Percentiles rank a stretch among this genome's conserved stretches.
Evolutionary conservation across 2,888 invertebrate genomes (phyloP).

Genomic region (Tachina fera): DNA sequence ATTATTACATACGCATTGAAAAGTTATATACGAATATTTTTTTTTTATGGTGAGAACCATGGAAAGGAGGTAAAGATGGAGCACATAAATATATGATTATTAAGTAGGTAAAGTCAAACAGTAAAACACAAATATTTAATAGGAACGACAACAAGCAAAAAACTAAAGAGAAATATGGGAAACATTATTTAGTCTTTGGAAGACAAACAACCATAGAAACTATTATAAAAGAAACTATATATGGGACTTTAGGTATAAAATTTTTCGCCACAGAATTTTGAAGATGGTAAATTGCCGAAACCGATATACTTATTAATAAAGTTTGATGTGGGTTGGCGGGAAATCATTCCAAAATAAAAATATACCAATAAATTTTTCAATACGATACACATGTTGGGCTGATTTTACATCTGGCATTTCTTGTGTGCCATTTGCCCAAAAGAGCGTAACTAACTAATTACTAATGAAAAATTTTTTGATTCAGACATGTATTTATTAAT

Average conservation of each 20-base stretch:
- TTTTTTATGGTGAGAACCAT: background rate
- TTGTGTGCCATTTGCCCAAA: no score
- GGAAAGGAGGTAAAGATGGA: background rate
- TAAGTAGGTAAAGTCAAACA: conserved; percentile 27
- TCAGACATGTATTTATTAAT: no score
- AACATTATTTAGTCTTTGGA: conserved; percentile 13
- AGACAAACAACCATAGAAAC: background rate
- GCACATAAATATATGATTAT: conserved; percentile 26
- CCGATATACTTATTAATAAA: no score
- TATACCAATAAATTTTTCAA: background rate
- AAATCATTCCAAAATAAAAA: no score
- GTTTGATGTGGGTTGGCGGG: no score
- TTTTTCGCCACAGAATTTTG: background rate
- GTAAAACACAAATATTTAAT: conserved; percentile 13
- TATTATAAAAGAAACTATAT: background rate
- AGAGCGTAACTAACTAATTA: no score
- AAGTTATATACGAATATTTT: background rate
- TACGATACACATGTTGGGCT: conserved; percentile 32
- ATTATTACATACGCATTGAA: conserved; percentile 23
- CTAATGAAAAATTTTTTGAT: no score
- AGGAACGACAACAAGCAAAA: conserved; percentile 13
- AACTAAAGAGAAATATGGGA: background rate
- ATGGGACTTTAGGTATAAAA: conserved; percentile 48
- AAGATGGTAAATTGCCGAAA: no score
- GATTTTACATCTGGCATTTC: no score